Base-by-base conservation (phyloP, 2,113 vertebrate species). In the Colinus virginianus region DNA sequence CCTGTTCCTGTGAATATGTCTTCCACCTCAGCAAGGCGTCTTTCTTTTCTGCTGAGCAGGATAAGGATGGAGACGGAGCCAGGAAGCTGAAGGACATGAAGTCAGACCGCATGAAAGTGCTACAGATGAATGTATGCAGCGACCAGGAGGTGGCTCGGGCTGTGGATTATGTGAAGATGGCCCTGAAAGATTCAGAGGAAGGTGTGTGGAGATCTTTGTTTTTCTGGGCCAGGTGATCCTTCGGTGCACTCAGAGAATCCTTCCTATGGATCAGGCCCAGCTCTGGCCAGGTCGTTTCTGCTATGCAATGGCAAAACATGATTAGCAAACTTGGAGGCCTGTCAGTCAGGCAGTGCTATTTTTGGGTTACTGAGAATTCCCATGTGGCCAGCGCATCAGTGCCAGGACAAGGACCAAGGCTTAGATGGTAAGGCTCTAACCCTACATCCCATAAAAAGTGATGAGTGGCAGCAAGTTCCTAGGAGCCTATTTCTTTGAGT, bases 91-190 rank as follows among this genome's bases (percentile, higher is more conserved):
- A 97, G 87, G 90, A 93, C 13, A 94, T 98, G 82, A 95, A 97
- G 38, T 98, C 98, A 7, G 98, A 98, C 63, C 97, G 97, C 68
- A 97, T 99, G 98, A 97, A 97, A 58, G 98, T 99, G 7, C 69
- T 99, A 9, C 98, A 99, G 97, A 96, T 99, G 97, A 98, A 99
- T 36, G 98, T 99, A 20, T 98, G 98, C 98, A 98, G 97, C n/a
- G 98, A 99, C 2, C 96, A 98, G 80, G 98, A 99, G 91, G 98
- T 99, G 89, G 91, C 93, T 87, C 86, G 90, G 64, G 98, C 98
- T 0, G 91, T 97, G 51, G 95, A 97, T 28, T 97, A 97, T 53
- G 97, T 99, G 84, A 97, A 85, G 77, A 96, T 85, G 11, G 97
- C 95, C 58, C 93, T 99, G 78, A 92, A 96, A 21, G 96, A 98